These are phyloP conservation scores for Phalanger gymnotis DNA, from an alignment of 2,797 vertebrate genomes.

Conservation along the genomic window DNA sequence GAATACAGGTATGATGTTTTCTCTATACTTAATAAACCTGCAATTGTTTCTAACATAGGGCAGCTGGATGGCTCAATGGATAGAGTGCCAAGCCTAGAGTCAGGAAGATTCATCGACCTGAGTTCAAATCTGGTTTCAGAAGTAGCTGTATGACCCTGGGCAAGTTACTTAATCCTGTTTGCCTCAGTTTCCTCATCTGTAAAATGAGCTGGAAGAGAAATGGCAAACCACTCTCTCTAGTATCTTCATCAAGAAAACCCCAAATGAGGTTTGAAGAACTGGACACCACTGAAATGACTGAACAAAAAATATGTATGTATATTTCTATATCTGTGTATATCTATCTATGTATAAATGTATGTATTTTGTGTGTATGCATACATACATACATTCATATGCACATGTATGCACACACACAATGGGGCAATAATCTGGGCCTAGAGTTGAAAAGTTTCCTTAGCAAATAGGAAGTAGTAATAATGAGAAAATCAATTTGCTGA, in stretches of 20 bases:
- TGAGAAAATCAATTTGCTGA: neutral
- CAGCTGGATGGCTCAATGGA: neutral
- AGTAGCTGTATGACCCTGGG: neutral
- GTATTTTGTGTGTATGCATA: no score
- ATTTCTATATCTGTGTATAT: neutral
- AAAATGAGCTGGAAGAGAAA: neutral
- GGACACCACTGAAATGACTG: neutral
- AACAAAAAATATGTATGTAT: neutral
- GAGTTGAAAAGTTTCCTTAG: neutral
- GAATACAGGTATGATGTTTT: neutral
- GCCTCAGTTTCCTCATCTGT: neutral
- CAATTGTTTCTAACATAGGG: neutral
- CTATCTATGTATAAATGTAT: neutral
- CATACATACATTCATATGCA: no score
- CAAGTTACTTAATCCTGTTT: neutral
- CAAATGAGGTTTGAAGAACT: neutral
- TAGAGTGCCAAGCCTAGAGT: neutral
- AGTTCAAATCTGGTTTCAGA: neutral
- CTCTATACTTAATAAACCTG: neutral
- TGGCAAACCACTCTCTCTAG: neutral
- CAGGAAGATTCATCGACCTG: neutral
- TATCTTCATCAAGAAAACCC: neutral
- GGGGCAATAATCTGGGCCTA: no score
- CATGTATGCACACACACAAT: no score
- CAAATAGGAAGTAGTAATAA: neutral